Percentiles rank a stretch among this genome's conserved stretches.
Evolutionary conservation across 2,797 vertebrate genomes (phyloP).

Genomic region (Tapirus indicus): DNA sequence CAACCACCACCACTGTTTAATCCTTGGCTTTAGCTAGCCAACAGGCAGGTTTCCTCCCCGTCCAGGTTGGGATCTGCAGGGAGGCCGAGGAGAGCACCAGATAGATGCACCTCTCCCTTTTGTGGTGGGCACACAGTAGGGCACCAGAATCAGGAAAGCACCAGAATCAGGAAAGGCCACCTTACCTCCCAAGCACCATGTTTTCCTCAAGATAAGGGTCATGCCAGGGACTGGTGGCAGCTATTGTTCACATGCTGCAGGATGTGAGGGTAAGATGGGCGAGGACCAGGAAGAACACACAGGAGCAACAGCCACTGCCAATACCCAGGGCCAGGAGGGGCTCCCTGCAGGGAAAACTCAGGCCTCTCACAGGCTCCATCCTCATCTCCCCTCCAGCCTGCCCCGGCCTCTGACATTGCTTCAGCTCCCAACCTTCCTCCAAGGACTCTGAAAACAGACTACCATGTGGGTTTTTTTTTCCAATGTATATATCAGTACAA

Average conservation of each 20-base stretch:
- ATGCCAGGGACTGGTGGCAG: neutral
- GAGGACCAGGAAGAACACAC: neutral
- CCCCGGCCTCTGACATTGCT: neutral
- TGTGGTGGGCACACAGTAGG: too few relatives aligned
- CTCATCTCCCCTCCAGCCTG: neutral
- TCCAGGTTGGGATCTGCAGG: neutral
- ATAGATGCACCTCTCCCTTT: neutral
- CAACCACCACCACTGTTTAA: neutral
- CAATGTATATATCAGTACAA: neutral
- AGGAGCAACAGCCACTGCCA: neutral
- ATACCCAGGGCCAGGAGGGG: neutral
- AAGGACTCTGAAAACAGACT: neutral
- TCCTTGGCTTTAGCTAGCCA: neutral
- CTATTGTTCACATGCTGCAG: neutral
- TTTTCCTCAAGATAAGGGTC: neutral
- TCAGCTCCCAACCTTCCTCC: neutral
- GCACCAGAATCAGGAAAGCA: neutral
- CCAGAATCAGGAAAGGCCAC: neutral
- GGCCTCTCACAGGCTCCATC: neutral
- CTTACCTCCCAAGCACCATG: fast-evolving
- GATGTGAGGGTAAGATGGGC: fast-evolving
- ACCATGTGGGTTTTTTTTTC: neutral
- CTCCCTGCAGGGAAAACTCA: neutral
- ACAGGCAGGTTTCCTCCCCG: neutral
- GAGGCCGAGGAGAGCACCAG: neutral